A percentile compares a stretch with the other conserved stretches of the same genome.
Conservation (phyloP, 2,888 invertebrate species). For the Molorchus minor region DNA sequence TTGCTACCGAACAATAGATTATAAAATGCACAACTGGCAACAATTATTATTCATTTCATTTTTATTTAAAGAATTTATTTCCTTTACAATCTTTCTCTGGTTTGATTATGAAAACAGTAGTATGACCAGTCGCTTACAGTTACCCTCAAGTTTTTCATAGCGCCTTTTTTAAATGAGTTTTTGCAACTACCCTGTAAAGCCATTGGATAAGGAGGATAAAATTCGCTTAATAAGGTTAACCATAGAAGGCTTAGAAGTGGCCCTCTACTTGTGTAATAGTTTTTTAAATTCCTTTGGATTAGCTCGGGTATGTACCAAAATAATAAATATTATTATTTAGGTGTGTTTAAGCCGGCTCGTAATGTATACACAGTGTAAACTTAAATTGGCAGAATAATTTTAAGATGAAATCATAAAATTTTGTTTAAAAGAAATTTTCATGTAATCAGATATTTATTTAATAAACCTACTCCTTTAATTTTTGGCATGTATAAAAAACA, state of each 20-base stretch:
- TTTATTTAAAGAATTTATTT: slow-evolving; percentile 22
- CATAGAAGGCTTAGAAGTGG: slow-evolving; percentile 32
- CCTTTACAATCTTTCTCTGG: slow-evolving; percentile 15
- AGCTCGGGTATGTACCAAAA: slow-evolving; percentile 60
- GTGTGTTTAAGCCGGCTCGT: too few species aligned
- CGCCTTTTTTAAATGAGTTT: background rate
- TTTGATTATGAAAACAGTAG: background rate
- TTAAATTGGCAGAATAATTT: too few species aligned
- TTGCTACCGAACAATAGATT: slow-evolving; percentile 1
- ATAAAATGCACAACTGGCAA: slow-evolving; percentile 12
- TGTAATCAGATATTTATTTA: too few species aligned
- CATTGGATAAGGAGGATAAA: slow-evolving; percentile 47
- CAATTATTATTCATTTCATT: slow-evolving; percentile 16
- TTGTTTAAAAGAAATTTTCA: too few species aligned
- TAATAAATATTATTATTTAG: too few species aligned
- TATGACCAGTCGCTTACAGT: background rate
- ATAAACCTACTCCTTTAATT: too few species aligned
- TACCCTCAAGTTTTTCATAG: background rate
- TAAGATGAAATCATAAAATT: too few species aligned
- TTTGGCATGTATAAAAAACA: too few species aligned
- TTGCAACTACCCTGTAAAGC: background rate
- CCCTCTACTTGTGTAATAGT: slow-evolving; percentile 28
- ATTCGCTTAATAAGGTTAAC: slow-evolving; percentile 29
- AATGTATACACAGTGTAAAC: too few species aligned
- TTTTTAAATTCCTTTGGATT: slow-evolving; percentile 48